Conservation (phyloP, 2,888 invertebrate species). For the Hirtodrosophila histrioides region DNA sequence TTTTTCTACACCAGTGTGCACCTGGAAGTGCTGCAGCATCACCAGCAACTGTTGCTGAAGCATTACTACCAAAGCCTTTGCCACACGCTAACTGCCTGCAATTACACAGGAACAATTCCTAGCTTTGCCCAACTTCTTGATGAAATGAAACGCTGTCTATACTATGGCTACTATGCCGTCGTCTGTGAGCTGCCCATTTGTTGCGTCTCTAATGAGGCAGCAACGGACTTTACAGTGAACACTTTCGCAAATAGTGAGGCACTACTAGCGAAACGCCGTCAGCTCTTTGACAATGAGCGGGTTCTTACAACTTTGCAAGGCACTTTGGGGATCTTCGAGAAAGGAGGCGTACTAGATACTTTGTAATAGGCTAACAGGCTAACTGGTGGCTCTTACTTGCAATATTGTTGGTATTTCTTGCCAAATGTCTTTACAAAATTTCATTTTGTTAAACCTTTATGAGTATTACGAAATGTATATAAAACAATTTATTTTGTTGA, state of each 20-base stretch:
- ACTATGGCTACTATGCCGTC: slow-evolving; percentile 72
- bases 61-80: slow-evolving; percentile 68
- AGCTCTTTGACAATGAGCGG: slow-evolving; percentile 70
- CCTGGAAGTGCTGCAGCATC: slow-evolving; percentile 67
- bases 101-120: slow-evolving; percentile 50
- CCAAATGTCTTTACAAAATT: no score
- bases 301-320: slow-evolving; percentile 64
- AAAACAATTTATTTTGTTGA: no score
- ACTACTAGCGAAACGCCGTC: slow-evolving; percentile 55
- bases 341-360: slow-evolving; percentile 67
- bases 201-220: slow-evolving; percentile 60
- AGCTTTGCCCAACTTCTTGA: slow-evolving; percentile 52
- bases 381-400: no score
- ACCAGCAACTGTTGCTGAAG: slow-evolving; percentile 64
- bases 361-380: slow-evolving; percentile 1
- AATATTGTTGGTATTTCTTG: no score
- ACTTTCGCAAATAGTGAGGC: slow-evolving; percentile 58
- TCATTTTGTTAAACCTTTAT: no score
- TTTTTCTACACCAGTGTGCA: slow-evolving; percentile 80
- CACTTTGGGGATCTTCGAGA: slow-evolving; percentile 68
- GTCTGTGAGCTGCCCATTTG: slow-evolving; percentile 75
- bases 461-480: no score
- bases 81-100: slow-evolving; percentile 50
- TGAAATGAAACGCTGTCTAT: slow-evolving; percentile 71
- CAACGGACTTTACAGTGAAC: slow-evolving; percentile 56